Conservation (phyloP, 2,113 vertebrate genomes). For the Tachysurus vachellii region DNA sequence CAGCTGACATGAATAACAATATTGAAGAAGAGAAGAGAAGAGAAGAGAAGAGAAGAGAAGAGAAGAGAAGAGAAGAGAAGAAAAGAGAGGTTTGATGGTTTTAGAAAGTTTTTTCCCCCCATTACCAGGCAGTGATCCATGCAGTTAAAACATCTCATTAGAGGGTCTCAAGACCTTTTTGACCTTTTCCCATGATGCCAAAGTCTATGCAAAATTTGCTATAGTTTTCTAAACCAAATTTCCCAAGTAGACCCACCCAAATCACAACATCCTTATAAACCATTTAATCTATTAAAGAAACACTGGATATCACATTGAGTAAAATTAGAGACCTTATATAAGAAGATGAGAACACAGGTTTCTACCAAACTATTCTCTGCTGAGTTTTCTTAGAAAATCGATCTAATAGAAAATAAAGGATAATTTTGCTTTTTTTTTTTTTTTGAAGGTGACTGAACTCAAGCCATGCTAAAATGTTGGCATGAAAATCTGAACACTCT, state of each 20-base stretch:
- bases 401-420: background rate
- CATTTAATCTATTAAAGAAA: background rate
- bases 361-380: background rate
- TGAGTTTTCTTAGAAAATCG: background rate
- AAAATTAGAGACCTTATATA: background rate
- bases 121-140: conserved; percentile 44
- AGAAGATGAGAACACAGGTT: background rate
- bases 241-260: conserved; percentile 20
- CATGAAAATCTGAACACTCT: background rate
- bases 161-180: conserved; percentile 42
- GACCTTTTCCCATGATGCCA: conserved; percentile 43
- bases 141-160: conserved; percentile 56
- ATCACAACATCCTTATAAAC: background rate
- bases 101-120: background rate
- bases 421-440: conserved; percentile 1
- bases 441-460: background rate
- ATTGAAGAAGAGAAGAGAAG: conserved; percentile 24
- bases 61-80: too few relatives aligned
- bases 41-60: background rate
- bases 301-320: background rate
- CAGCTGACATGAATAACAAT: background rate
- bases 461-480: background rate
- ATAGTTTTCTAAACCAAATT: conserved; percentile 9
- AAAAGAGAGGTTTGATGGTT: background rate
- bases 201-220: conserved; percentile 1